A percentile compares a stretch with the other conserved stretches of the same genome.
Conservation (phyloP, 2,797 vertebrate species). For the Channa striata region DNA sequence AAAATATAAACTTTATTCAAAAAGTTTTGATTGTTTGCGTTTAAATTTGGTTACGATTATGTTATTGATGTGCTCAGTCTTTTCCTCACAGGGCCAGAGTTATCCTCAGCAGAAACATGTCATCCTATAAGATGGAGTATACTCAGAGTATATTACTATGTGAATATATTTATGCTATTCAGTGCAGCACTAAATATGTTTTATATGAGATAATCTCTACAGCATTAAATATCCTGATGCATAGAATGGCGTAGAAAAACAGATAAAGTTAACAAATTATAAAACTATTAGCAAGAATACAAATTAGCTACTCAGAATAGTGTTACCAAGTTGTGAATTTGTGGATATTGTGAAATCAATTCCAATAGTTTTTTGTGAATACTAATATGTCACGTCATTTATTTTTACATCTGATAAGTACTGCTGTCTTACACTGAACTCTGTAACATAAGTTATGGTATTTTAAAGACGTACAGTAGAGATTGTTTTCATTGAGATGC, state of each 20-base stretch:
- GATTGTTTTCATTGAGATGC: slow-evolving; percentile 67
- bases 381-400: slow-evolving; percentile 77
- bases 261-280: slow-evolving; percentile 63
- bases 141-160: slow-evolving; percentile 82
- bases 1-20: slow-evolving; percentile 5
- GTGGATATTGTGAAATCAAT: slow-evolving; percentile 83
- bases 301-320: slow-evolving; percentile 65
- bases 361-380: slow-evolving; percentile 78
- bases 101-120: slow-evolving; percentile 65
- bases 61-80: slow-evolving; percentile 40
- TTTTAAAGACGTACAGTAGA: slow-evolving; percentile 67
- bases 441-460: slow-evolving; percentile 77
- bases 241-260: slow-evolving; percentile 76
- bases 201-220: slow-evolving; percentile 78
- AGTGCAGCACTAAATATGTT: slow-evolving; percentile 77
- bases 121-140: slow-evolving; percentile 74
- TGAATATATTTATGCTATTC: slow-evolving; percentile 82
- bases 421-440: slow-evolving; percentile 68
- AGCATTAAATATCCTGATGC: slow-evolving; percentile 73
- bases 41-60: slow-evolving; percentile 49
- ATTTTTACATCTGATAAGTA: slow-evolving; percentile 78
- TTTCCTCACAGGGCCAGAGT: slow-evolving; percentile 68
- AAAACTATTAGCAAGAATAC: slow-evolving; percentile 70
- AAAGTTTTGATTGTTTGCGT: slow-evolving; percentile 50
- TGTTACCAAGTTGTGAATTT: slow-evolving; percentile 81